Percentiles rank a stretch among this genome's conserved stretches.
phyloP scores from a whole-genome alignment of 2,888 invertebrate genomes.

The Cryptophagus acutangulus region DNA sequence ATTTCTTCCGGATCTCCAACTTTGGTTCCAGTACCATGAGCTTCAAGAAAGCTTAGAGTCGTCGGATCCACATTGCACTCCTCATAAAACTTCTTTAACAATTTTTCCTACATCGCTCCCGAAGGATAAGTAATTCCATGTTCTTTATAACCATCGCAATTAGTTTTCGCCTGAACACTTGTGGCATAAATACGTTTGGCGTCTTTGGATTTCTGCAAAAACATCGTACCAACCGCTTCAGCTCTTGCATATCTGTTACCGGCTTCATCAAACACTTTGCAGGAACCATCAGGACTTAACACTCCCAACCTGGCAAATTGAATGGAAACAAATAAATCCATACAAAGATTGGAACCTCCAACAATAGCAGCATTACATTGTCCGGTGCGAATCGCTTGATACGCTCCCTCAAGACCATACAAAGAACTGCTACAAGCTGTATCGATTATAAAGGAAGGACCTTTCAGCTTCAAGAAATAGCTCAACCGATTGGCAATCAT shows the following conservation, averaged over 20 bases:
- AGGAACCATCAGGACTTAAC: conserved; percentile 77
- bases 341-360: conserved; percentile 77
- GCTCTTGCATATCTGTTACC: conserved; percentile 81
- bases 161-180: conserved; percentile 41
- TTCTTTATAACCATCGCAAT: conserved; percentile 44
- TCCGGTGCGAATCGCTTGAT: conserved; percentile 69
- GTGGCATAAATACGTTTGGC: conserved; percentile 52
- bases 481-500: conserved; percentile 91
- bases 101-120: conserved; percentile 54
- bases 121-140: conserved; percentile 46
- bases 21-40: conserved; percentile 77
- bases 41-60: conserved; percentile 74
- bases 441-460: conserved; percentile 84
- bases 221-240: conserved; percentile 67
- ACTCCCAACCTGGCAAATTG: conserved; percentile 79
- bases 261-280: conserved; percentile 84
- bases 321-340: conserved; percentile 82
- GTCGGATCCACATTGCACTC: conserved; percentile 67
- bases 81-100: conserved; percentile 61
- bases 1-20: conserved; percentile 93
- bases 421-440: conserved; percentile 94
- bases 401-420: conserved; percentile 79
- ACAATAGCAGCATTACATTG: conserved; percentile 87
- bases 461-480: conserved; percentile 80
- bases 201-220: conserved; percentile 62